phyloP scores from a whole-genome alignment of 2,113 vertebrate genomes.

The Uria aalge region DNA sequence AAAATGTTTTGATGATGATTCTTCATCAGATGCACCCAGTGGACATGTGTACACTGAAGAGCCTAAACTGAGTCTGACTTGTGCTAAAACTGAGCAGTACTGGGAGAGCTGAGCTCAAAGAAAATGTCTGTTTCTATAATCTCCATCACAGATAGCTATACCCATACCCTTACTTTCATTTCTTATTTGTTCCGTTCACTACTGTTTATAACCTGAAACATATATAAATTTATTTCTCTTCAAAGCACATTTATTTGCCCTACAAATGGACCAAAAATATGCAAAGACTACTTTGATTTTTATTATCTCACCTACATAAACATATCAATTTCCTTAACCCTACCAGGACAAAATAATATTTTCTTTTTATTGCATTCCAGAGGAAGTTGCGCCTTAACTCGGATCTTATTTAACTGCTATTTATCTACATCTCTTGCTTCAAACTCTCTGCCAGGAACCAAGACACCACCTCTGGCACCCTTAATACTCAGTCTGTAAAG shows the following conservation, averaged over 20 bases:
- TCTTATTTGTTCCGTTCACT: neutral
- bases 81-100: neutral
- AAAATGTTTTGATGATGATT: neutral
- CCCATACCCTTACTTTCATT: neutral
- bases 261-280: constrained; percentile 11
- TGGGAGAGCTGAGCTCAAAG: neutral
- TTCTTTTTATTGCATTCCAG: constrained; percentile 34
- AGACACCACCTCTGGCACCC: neutral
- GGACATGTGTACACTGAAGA: neutral
- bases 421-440: neutral
- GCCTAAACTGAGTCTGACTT: neutral
- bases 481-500: neutral
- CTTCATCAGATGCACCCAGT: neutral
- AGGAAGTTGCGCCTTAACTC: neutral
- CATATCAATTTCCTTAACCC: neutral
- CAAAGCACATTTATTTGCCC: neutral
- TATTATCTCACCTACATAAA: constrained; percentile 25
- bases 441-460: neutral
- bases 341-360: neutral
- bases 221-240: neutral
- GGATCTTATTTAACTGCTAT: neutral
- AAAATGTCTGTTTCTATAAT: neutral
- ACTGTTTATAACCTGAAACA: neutral
- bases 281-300: constrained; percentile 18
- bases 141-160: neutral